Conservation (phyloP, 64 coral and sea anemone genomes). For the Montipora capricornis region DNA sequence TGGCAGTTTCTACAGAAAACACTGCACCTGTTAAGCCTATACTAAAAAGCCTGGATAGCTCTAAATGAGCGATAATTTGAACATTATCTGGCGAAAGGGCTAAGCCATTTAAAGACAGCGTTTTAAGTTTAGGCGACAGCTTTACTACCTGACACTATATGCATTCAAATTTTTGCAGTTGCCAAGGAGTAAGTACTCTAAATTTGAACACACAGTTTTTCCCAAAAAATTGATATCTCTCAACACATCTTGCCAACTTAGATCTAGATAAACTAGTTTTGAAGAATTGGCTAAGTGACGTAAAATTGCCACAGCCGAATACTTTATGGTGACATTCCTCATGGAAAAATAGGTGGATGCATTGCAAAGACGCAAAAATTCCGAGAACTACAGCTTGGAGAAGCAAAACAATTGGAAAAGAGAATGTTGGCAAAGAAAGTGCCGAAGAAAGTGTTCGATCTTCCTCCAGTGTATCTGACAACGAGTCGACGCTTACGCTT, state of each 20-base stretch:
- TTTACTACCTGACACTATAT: constrained; percentile 44
- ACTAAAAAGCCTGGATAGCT: constrained; percentile 34
- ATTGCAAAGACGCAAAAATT: constrained; percentile 48
- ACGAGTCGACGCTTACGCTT: too few relatives aligned
- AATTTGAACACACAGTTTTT: constrained; percentile 20
- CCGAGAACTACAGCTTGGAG: constrained; percentile 57
- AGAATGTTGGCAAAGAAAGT: background rate
- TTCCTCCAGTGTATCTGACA: too few relatives aligned
- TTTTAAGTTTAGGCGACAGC: constrained; percentile 13
- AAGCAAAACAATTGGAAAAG: background rate
- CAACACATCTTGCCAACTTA: constrained; percentile 42
- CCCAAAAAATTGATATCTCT: constrained; percentile 29
- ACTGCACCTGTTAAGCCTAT: constrained; percentile 11
- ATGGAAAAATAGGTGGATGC: constrained; percentile 42
- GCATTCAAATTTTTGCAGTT: constrained; percentile 55
- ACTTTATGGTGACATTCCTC: constrained; percentile 24
- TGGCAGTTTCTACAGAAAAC: constrained; percentile 14
- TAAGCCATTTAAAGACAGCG: constrained; percentile 49
- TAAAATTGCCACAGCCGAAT: constrained; percentile 24
- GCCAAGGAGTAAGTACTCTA: constrained; percentile 47
- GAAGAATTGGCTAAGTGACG: constrained; percentile 43
- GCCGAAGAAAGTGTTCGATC: background rate
- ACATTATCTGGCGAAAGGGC: constrained; percentile 8
- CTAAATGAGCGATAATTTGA: constrained; percentile 25
- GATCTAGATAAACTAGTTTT: constrained; percentile 54